Evolutionary conservation across 1,140 invertebrate genomes (phyloP).

Genomic region (Drosophila subpulchrella): DNA sequence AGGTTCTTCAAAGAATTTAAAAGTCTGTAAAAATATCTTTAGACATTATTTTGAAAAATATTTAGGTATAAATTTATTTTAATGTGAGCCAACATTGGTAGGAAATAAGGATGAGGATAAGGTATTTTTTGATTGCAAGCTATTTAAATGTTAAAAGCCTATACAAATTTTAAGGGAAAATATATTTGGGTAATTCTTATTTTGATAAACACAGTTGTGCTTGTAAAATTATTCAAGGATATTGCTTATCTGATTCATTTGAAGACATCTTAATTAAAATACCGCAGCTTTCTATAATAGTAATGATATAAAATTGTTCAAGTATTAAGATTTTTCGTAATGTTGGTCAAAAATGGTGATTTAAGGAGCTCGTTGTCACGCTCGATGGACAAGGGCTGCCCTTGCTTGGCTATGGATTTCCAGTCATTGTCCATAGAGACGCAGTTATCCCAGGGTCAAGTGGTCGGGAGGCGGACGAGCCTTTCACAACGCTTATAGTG

Average conservation of each 20-base stretch:
- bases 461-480: conserved; percentile 30
- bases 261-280: neutral
- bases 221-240: neutral
- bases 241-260: neutral
- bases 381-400: conserved; percentile 43
- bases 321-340: neutral
- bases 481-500: conserved; percentile 70
- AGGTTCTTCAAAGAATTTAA: too few species aligned
- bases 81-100: too few species aligned
- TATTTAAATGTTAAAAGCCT: too few species aligned
- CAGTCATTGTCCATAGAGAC: conserved; percentile 15
- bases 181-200: too few species aligned
- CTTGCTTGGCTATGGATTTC: conserved; percentile 45
- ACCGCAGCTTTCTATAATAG: neutral
- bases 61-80: too few species aligned
- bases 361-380: conserved; percentile 52
- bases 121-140: too few species aligned
- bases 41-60: too few species aligned
- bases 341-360: conserved; percentile 49
- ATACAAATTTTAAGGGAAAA: too few species aligned
- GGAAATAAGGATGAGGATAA: too few species aligned
- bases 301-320: too few species aligned
- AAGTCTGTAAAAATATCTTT: too few species aligned
- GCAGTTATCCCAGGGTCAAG: conserved; percentile 53
- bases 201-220: too few species aligned